Conservation (phyloP, 2,113 vertebrate genomes). For the Sorex fumeus region DNA sequence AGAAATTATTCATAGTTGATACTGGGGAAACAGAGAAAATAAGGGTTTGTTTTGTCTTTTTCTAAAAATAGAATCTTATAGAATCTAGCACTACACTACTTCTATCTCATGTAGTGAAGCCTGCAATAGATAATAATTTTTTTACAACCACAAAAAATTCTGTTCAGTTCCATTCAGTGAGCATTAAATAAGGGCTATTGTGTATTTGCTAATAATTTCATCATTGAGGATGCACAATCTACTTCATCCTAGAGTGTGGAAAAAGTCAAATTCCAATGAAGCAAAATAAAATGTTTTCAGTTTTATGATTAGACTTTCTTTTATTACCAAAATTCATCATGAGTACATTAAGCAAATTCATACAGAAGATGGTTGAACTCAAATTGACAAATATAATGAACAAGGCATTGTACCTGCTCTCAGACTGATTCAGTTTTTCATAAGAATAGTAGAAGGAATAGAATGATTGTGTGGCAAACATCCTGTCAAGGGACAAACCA, state of each 20-base stretch:
- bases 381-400: conserved; percentile 8
- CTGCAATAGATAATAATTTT: not conserved
- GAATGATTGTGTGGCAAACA: not conserved
- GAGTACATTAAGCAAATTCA: not conserved
- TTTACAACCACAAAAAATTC: conserved; percentile 43
- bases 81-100: not conserved
- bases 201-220: not conserved
- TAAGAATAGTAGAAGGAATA: conserved; percentile 17
- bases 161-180: not conserved
- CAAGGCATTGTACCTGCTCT: not conserved
- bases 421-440: not conserved
- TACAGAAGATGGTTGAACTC: not conserved
- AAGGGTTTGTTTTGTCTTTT: not conserved
- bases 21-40: not conserved
- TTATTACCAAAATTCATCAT: not conserved
- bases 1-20: not conserved
- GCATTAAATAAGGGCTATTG: not conserved
- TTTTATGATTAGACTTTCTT: not conserved
- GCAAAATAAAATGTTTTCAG: conserved; percentile 20
- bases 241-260: not conserved
- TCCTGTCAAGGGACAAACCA: not conserved
- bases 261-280: not conserved
- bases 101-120: not conserved
- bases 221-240: not conserved
- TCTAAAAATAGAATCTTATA: not conserved